Percentiles rank a stretch among this genome's conserved stretches.
Conservation (phyloP, 2,113 vertebrate species). For the Sclerurus mexicanus region DNA sequence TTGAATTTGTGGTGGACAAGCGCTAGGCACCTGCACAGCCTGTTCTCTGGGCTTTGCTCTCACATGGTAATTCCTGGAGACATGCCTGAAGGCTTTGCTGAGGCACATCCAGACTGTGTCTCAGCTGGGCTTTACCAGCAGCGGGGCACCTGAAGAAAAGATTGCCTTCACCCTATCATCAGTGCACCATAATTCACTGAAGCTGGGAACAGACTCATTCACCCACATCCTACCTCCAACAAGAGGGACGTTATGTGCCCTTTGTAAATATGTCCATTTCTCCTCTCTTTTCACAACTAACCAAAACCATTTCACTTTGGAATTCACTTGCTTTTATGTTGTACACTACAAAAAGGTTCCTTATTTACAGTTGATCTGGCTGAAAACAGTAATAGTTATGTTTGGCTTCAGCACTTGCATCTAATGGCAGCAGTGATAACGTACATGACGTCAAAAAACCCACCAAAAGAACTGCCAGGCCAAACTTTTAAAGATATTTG, state of each 20-base stretch:
- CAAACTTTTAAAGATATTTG: not conserved
- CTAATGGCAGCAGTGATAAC: not conserved
- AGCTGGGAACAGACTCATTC: not conserved
- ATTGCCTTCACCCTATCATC: not conserved
- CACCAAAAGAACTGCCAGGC: not conserved
- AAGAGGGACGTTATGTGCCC: fast-evolving
- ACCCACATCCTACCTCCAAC: not conserved
- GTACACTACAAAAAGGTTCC: not conserved
- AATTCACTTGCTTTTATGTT: not conserved
- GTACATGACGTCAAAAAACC: fast-evolving
- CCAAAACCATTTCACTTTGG: not conserved
- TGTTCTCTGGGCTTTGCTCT: not conserved
- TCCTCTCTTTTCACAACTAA: not conserved
- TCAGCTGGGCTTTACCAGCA: not conserved
- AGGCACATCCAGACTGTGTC: not conserved
- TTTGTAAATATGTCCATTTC: not conserved
- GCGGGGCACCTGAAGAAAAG: not conserved
- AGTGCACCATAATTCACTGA: not conserved
- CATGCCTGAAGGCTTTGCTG: fast-evolving
- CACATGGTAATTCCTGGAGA: not conserved
- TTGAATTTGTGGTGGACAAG: not conserved
- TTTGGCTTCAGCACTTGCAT: not conserved
- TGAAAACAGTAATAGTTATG: not conserved
- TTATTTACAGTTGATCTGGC: not conserved
- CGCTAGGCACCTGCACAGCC: not conserved